Base-by-base conservation (phyloP, 2,888 invertebrate genomes). In the Phanerotoma sp. region DNA sequence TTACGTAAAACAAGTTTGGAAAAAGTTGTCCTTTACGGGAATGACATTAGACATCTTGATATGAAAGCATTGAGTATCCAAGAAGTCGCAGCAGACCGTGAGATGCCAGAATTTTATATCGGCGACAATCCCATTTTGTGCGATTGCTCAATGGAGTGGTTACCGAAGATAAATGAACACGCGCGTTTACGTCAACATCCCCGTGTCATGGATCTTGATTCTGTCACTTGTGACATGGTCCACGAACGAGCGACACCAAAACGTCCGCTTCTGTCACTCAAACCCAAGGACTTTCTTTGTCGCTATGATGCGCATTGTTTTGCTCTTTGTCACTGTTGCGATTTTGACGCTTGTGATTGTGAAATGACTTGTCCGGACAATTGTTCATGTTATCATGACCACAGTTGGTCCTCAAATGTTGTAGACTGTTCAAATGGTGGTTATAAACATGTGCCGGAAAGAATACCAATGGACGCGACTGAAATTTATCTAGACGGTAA, bases 311-410 rank as follows among this genome's bases (percentile, higher is more conserved):
- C 87, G 59, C 89, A 91, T 77, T 93, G 93, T 80, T 91, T 91
- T 78, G 86, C 90, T 52, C 79, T 90, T 60, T 93, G 93, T 78
- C 89, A 91, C 78, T 93, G 93, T 79, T 93, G 93, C 80, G 91
- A 91, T 75, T 93, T 89, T 81, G 91, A 91, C 77, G 90, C 90
- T 61, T 93, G 93, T 79, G 93, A 93, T 80, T 93, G 93, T 79
- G 89, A 91, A 82, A 92, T 91, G 88, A 89, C 89, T 67, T 93
- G 93, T 77, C 93, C 93, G 63, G 84, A 85, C 76, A 88, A 87
- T 76, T 93, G 93, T 78, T 86, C 87, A 64, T 93, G 93, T 77
- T 93, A 87, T 82, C 90, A 91, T 80, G 92, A 93, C 80, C 86
- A 88, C 78, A 86, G 87, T 67, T 92, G 91, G 89, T 84, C 86